Base-by-base conservation (phyloP, 2,888 invertebrate species). In the Acheta domesticus region DNA sequence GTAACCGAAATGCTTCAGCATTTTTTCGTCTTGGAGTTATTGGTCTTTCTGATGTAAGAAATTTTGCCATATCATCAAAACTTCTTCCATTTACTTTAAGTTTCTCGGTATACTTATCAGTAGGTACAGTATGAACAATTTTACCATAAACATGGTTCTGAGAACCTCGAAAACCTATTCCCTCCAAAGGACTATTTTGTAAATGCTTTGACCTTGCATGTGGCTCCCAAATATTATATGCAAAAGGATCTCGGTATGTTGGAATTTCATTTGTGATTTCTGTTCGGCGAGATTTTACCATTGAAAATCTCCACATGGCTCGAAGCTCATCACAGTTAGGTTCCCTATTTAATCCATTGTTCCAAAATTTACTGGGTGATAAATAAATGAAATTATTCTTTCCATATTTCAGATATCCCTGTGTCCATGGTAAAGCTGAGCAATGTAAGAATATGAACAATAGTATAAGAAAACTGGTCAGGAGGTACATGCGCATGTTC, bases 251-350 rank as follows among this genome's bases (percentile, higher is more conserved):
- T 79, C 93, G 91, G 87, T 93, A 94, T 81, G 93, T 91, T 82
- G 93, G 94, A 83, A 96, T 92, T 88, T 95, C 94, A 86, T 96
- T 96, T 84, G 94, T 94, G 83, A 94, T 92, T 87, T 96, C 95
- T 12, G 95, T 93, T 19, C 94, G 94, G 75, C 96, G 90, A 77
- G 95, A 94, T 87, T 96, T 96, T 81, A 96, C 88, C 87, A 95
- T 95, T 21, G 95, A 95, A 88, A 95, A 94, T 86, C 93, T 92
- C 96, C 96, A 96, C 95, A 96, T 96, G 12, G 94, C 94, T 81
- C 95, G 92, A 77, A 96, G 89, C 85, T 96, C 94, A 83, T 95
- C 95, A 86, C 96, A 96, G 78, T 92, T 92, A 1, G 96, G 96
- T 85, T 96, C 96, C 74, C 91, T 90, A 5, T 75, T 20, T 75